These are phyloP conservation scores for Heterohyrax brucei DNA, from an alignment of 2,797 vertebrate genomes.

Conservation along the genomic window DNA sequence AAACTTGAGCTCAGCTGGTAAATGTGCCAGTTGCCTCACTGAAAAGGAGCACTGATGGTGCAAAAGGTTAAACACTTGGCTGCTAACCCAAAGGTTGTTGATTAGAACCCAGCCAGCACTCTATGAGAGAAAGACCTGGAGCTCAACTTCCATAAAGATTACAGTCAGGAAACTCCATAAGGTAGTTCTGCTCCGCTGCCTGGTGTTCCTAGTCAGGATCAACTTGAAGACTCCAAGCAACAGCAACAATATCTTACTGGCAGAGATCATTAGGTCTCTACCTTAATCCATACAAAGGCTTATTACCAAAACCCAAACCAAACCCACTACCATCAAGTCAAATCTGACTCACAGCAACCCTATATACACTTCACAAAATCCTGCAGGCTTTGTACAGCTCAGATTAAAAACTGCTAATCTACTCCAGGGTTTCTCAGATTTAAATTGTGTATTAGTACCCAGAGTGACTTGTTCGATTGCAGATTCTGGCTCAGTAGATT, in stretches of 20 bases:
- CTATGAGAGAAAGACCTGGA: too few relatives aligned
- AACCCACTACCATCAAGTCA: too few relatives aligned
- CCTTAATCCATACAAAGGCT: neutral
- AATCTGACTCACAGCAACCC: too few relatives aligned
- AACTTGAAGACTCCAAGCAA: neutral
- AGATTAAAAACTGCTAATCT: conserved; percentile 20
- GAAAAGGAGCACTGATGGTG: too few relatives aligned
- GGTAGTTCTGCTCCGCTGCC: too few relatives aligned
- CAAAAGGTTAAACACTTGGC: too few relatives aligned
- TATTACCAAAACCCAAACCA: neutral
- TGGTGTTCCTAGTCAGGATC: neutral
- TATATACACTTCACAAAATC: neutral
- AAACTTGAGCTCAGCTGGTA: neutral
- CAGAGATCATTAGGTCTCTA: neutral
- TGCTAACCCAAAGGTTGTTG: too few relatives aligned
- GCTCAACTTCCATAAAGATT: too few relatives aligned
- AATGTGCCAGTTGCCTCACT: neutral
- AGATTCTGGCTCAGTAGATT: neutral
- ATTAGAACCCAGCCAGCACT: neutral
- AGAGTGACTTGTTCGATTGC: neutral
- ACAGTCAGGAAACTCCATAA: too few relatives aligned
- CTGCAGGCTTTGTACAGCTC: neutral
- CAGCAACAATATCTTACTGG: neutral
- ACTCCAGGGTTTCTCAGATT: neutral
- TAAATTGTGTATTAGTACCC: neutral